These are phyloP conservation scores for Styela plicata DNA, from an alignment of 23 tunicate genomes.

Conservation along the genomic window DNA sequence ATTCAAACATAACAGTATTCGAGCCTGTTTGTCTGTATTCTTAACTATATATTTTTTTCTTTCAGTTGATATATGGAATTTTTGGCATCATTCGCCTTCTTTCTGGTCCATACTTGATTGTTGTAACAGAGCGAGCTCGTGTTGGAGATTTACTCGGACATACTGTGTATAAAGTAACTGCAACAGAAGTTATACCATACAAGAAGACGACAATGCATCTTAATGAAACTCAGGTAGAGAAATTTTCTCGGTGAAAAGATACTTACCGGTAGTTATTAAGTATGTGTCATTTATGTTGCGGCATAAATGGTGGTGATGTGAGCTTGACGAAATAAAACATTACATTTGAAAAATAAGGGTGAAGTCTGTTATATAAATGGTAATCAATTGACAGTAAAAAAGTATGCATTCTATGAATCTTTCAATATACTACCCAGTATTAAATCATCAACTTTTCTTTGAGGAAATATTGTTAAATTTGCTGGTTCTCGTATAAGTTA, in stretches of 20 bases:
- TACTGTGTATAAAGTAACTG: slow-evolving; percentile 71
- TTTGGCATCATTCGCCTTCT: slow-evolving; percentile 73
- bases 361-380: too few species aligned
- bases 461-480: too few species aligned
- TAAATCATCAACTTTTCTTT: too few species aligned
- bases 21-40: too few species aligned
- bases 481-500: too few species aligned
- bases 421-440: too few species aligned
- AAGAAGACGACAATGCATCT: slow-evolving; percentile 49
- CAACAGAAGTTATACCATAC: slow-evolving; percentile 79
- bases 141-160: slow-evolving; percentile 80
- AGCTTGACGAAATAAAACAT: not conserved
- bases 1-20: too few species aligned
- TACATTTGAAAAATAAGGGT: too few species aligned
- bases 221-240: slow-evolving; percentile 63
- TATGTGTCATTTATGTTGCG: not conserved
- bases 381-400: too few species aligned
- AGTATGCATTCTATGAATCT: too few species aligned
- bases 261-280: not conserved
- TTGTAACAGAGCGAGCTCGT: slow-evolving; percentile 61
- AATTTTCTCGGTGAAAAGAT: not conserved
- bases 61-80: slow-evolving; percentile 64
- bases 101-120: slow-evolving; percentile 75
- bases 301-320: not conserved
- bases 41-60: not conserved